Conservation (phyloP, 2,113 vertebrate species). For the Synodontis membranacea region DNA sequence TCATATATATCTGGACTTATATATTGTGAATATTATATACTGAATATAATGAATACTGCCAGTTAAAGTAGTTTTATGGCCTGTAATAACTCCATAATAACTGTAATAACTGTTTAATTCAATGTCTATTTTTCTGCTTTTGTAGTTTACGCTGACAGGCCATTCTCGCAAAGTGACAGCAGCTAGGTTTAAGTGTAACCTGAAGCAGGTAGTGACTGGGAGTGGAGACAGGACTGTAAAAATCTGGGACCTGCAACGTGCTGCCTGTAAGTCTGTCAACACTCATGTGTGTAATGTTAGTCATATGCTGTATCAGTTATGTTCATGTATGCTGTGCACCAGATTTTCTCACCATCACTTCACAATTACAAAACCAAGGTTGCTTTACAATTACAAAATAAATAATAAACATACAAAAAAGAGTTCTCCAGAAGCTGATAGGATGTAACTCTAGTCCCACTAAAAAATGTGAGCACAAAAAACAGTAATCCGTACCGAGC, state of each 20-base stretch:
- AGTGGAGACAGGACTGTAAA: constrained; percentile 82
- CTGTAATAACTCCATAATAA: background rate
- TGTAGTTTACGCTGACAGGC: constrained; percentile 84
- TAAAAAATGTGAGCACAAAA: too few species aligned
- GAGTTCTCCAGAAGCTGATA: too few species aligned
- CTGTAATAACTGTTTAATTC: too few species aligned
- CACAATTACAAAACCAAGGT: too few species aligned
- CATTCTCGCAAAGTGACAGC: constrained; percentile 87
- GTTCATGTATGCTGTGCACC: background rate
- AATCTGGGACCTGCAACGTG: constrained; percentile 83
- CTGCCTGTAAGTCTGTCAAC: constrained; percentile 75
- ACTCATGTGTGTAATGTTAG: background rate
- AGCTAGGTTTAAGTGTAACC: constrained; percentile 76
- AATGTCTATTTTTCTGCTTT: constrained; percentile 8
- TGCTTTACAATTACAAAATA: too few species aligned
- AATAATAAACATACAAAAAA: too few species aligned
- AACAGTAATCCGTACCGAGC: too few species aligned
- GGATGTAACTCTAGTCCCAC: too few species aligned
- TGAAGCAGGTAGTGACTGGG: constrained; percentile 80
- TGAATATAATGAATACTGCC: background rate
- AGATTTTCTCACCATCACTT: background rate
- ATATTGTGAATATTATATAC: too few species aligned
- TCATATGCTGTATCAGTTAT: background rate
- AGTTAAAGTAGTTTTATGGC: background rate
- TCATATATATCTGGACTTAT: background rate